Evolutionary conservation across 1,140 invertebrate genomes (phyloP), one percentile per base, ranked within the genome.

Genomic region (Heliothis subflexa): DNA sequence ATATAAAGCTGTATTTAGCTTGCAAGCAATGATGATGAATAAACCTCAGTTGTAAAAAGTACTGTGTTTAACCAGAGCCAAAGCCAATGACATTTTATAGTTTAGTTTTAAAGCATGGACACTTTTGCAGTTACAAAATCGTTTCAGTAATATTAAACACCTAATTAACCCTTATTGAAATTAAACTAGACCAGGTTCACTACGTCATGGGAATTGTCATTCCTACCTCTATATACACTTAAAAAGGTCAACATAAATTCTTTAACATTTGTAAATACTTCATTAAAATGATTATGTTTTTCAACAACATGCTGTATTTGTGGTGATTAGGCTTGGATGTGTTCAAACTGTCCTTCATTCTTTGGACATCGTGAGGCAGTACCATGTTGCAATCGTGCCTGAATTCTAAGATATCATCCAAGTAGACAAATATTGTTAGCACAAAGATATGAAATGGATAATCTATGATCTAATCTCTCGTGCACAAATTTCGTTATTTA

Each of bases 61-160:
- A 11, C 33, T 55, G 62, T 77, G 50, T 68, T 77, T 18, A 28
- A 28, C 45, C 49, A 77, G 50, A 47, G 25, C 25, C 14, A 55
- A 68, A 77, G 62, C 50, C 62, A 77, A 77, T 66, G 25, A 66
- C 14, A 28, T 66, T 77, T 68, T 21, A 66, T 77, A 66, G 62
- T 77, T 66, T 68, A 68, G 62, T 88, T 81, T 84, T 62, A 81
- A 92, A 91, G 90, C 89, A 78, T 87, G 85, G 88, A 82, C 85
- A 80, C 78, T 50, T 77, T 85, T 84, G 70, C 49, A 28, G 47
- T 62, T 75, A 59, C 13, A 59, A 72, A 57, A 68, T 88, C 80
- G 81, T 85, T 80, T 64, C 88, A 91, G 86, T 88, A 82, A 90
- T 90, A 89, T 86, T 84, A 71, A 85, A 83, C 86, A 85, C 86